These are phyloP conservation scores for Psilopsiagon aurifrons DNA, from an alignment of 2,113 vertebrate species.

Conservation along the genomic window DNA sequence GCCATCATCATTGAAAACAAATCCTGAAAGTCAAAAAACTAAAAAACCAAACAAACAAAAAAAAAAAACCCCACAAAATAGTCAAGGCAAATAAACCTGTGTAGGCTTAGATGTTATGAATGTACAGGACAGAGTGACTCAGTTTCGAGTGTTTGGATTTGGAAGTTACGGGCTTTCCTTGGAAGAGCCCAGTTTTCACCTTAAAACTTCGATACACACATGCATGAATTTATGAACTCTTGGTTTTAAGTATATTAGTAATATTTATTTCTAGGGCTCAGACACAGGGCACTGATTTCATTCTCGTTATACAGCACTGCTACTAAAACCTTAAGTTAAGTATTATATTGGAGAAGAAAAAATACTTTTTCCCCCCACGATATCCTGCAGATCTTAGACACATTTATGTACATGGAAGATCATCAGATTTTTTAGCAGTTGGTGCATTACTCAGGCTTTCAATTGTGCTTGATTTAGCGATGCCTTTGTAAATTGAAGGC, in stretches of 20 bases:
- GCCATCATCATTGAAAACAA: neutral
- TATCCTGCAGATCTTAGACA: neutral
- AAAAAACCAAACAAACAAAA: neutral
- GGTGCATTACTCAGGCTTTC: neutral
- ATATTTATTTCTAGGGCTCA: neutral
- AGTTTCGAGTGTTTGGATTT: neutral
- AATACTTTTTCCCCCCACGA: neutral
- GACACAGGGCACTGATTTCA: neutral
- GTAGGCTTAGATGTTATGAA: neutral
- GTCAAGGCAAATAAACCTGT: neutral
- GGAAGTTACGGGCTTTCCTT: neutral
- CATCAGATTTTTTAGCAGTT: neutral
- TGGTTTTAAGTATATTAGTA: neutral
- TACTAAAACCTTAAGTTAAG: neutral
- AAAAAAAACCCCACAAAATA: neutral
- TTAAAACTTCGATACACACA: neutral
- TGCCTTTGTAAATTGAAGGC: constrained; percentile 33
- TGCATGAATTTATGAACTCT: fast-evolving
- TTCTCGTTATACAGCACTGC: neutral
- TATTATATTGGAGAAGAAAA: neutral
- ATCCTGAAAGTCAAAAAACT: neutral
- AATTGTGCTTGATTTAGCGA: neutral
- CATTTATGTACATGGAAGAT: neutral
- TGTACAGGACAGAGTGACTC: neutral
- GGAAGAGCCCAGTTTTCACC: neutral